Conservation (phyloP, 1,140 invertebrate genomes). For the Rhynchophorus ferrugineus region DNA sequence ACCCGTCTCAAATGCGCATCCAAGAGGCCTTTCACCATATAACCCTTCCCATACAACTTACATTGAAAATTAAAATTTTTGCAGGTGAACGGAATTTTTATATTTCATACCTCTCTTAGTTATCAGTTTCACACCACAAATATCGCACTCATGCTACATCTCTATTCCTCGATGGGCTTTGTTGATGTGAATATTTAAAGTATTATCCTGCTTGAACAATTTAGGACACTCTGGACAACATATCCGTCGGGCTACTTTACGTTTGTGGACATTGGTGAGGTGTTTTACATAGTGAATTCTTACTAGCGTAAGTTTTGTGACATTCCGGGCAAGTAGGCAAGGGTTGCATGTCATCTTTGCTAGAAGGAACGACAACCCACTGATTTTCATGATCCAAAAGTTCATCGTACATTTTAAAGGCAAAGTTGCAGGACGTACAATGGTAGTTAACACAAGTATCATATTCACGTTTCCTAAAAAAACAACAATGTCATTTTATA, state of each 20-base stretch:
- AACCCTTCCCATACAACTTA: constrained; percentile 13
- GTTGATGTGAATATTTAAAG: not conserved
- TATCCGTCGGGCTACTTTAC: not conserved
- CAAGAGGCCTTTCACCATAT: not conserved
- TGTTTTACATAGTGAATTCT: not conserved
- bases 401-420: constrained; percentile 10
- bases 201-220: not conserved
- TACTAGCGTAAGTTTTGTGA: not conserved
- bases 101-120: not conserved
- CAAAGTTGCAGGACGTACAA: too few relatives aligned
- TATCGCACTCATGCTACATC: not conserved
- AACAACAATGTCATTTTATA: too few relatives aligned
- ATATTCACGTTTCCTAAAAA: too few relatives aligned
- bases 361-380: constrained; percentile 38
- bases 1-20: constrained; percentile 6
- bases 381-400: constrained; percentile 41
- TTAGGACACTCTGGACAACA: not conserved
- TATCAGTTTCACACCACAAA: constrained; percentile 1
- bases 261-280: not conserved
- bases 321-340: constrained; percentile 1
- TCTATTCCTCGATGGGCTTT: not conserved
- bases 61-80: constrained; percentile 15
- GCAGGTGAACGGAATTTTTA: constrained; percentile 7
- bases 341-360: constrained; percentile 10
- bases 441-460: too few relatives aligned